Evolutionary conservation across 2,888 invertebrate genomes (phyloP), one percentile per base, ranked within the genome.

Genomic region (Euphydryas editha): DNA sequence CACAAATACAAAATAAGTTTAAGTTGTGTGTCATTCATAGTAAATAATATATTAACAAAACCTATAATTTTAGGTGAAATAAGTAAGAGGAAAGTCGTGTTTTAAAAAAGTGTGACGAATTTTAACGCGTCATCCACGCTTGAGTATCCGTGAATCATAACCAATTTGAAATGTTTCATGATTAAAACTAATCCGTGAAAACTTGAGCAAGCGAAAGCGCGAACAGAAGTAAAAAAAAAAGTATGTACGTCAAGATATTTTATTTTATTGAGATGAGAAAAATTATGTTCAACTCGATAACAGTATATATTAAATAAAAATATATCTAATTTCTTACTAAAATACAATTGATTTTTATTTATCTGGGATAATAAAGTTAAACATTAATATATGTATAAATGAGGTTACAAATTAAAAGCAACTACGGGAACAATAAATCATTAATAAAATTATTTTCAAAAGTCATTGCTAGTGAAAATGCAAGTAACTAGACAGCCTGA

Each of bases 101-200:
- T 59, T 71, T 59, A 82, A 72, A 68, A 62, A 68, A 61, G 75
- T 76, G 73, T 77, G 78, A 75, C 76, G 69, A 77, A 79, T 75
- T 67, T 70, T 70, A 73, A 73, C 72, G 74, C 76, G 74, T 72
- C 76, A 75, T 71, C 76, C 70, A 49, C 56, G 68, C 63, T 69
- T 57, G 57, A 67, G 74, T 73, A 72, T 72, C 72, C 78, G 76
- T 77, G 77, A 78, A 79, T 74, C 72, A 74, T 75, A 73, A 75
- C 74, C 72, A 77, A 79, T 78, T 79, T 64, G 68, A 76, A 79
- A 76, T 75, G 76, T 77, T 73, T 75, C 76, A 72, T 77, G 77
- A 73, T 73, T 67, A 65, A 68, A 71, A 72, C 69, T 70, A 72
- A 75, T 75, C 73, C 73, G 74, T 74, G 65, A 70, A 73, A 72